phyloP scores from a whole-genome alignment of 2,113 vertebrate species.

The Sapayoa aenigma region DNA sequence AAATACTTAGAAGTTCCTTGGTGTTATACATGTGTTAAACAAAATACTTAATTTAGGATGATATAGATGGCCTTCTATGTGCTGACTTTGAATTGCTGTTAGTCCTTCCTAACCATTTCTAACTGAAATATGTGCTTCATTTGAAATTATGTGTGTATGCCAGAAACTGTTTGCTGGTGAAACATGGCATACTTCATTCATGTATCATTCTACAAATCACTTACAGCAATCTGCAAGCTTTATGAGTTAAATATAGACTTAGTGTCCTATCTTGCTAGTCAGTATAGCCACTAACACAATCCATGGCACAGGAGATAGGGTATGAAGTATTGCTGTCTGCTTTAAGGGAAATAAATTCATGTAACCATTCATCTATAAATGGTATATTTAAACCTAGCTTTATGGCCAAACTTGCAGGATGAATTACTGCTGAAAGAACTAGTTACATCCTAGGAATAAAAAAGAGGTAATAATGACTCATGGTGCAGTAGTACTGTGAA shows the following conservation, averaged over 20 bases:
- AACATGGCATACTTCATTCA: neutral
- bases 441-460: neutral
- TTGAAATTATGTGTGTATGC: neutral
- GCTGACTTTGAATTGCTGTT: neutral
- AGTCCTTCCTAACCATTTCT: neutral
- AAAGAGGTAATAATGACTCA: neutral
- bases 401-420: neutral
- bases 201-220: neutral
- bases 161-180: neutral
- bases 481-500: neutral
- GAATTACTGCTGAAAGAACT: neutral
- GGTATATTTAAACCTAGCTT: slow-evolving; percentile 31
- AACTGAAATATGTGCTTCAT: neutral
- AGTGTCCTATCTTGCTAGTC: neutral
- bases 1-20: neutral
- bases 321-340: neutral
- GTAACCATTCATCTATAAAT: neutral
- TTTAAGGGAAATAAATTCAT: slow-evolving; percentile 29
- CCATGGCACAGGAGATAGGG: neutral
- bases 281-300: neutral
- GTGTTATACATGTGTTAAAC: neutral
- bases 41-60: neutral
- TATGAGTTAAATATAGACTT: slow-evolving; percentile 2
- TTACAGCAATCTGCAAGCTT: neutral
- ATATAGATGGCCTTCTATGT: neutral